Evolutionary conservation across 2,888 invertebrate genomes (phyloP).

Genomic region (Lomographa bimaculata): DNA sequence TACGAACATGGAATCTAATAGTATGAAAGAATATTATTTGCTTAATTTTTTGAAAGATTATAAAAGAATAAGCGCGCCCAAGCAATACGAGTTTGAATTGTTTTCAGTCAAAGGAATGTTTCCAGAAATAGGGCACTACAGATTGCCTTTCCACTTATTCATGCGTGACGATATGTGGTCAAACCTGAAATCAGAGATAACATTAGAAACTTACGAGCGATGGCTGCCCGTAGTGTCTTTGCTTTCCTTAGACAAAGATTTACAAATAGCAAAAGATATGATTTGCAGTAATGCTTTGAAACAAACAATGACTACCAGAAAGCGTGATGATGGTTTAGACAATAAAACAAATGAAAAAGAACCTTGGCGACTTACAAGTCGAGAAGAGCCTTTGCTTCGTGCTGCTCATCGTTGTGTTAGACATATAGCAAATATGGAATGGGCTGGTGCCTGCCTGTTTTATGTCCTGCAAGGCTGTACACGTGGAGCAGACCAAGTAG

Average conservation of each 20-base stretch:
- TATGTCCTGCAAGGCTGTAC: constrained; percentile 77
- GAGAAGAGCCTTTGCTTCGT: constrained; percentile 71
- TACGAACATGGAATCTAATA: constrained; percentile 49
- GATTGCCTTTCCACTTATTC: constrained; percentile 76
- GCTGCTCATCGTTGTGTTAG: constrained; percentile 76
- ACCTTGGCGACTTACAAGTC: constrained; percentile 67
- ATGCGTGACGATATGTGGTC: constrained; percentile 79
- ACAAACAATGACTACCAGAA: constrained; percentile 78
- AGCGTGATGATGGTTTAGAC: constrained; percentile 51
- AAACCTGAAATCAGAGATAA: constrained; percentile 78
- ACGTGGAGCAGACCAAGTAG: constrained; percentile 80
- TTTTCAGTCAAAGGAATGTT: constrained; percentile 78
- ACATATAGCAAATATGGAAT: constrained; percentile 79
- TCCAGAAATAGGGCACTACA: constrained; percentile 76
- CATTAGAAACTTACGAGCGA: constrained; percentile 73
- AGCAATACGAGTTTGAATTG: constrained; percentile 76
- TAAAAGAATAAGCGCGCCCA: constrained; percentile 66
- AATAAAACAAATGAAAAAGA: constrained; percentile 57
- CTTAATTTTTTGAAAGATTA: constrained; percentile 73
- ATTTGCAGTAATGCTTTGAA: constrained; percentile 80
- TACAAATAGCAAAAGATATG: constrained; percentile 78
- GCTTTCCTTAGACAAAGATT: constrained; percentile 65
- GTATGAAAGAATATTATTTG: constrained; percentile 68
- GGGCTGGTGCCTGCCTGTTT: constrained; percentile 80
- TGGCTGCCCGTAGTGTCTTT: constrained; percentile 73